Conservation (phyloP, 1,140 invertebrate species). For the Globodera rostochiensis region DNA sequence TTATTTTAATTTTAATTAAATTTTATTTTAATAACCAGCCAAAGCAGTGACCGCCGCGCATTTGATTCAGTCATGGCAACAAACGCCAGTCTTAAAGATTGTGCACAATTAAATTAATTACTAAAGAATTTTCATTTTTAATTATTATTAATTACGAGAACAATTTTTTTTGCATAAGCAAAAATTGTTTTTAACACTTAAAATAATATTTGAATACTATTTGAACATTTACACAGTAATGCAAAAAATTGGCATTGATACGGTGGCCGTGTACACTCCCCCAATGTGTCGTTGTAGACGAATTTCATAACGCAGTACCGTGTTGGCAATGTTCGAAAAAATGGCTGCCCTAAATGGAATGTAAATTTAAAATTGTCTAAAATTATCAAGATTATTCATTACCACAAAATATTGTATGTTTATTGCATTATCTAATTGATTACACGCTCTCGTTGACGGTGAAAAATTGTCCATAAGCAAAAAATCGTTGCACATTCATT, state of each 20-base stretch:
- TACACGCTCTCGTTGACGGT: slow-evolving; percentile 23
- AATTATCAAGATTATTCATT: background rate
- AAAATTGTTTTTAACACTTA: background rate
- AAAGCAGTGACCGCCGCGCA: slow-evolving; percentile 12
- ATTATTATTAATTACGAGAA: too few relatives aligned
- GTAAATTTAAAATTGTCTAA: background rate
- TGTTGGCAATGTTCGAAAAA: slow-evolving; percentile 17
- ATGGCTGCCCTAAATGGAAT: background rate
- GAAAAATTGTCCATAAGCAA: slow-evolving; percentile 18
- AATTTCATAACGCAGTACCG: slow-evolving; percentile 27
- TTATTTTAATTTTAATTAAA: background rate
- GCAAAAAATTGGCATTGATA: slow-evolving; percentile 23
- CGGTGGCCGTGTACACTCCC: slow-evolving; percentile 8
- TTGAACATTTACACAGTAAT: slow-evolving; percentile 2
- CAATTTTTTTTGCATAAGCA: background rate
- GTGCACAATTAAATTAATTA: background rate
- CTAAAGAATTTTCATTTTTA: too few relatives aligned
- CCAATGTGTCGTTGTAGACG: slow-evolving; percentile 6
- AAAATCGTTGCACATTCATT: slow-evolving; percentile 18
- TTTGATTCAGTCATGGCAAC: slow-evolving; percentile 8
- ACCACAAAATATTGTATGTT: background rate
- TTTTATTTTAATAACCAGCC: background rate
- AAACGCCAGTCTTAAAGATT: slow-evolving; percentile 15
- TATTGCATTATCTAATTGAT: background rate
- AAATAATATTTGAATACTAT: background rate